Base-by-base conservation (phyloP, 1,140 invertebrate species). In the Leptoteleia sp. region DNA sequence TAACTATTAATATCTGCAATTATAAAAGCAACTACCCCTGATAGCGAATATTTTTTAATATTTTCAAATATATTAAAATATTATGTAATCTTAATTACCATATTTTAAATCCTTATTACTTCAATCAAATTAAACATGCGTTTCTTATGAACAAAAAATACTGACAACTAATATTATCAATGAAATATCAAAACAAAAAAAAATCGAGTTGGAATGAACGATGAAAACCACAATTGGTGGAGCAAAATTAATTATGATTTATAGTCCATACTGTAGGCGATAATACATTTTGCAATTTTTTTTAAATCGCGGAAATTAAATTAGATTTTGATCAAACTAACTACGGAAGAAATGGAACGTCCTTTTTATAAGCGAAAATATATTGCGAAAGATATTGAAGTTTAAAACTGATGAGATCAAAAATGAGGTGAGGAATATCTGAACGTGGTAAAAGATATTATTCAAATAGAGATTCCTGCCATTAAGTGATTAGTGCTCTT, bases 101-200 rank as follows among this genome's bases (percentile, higher is more conserved):
- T n/a, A n/a, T n/a, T n/a, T n/a, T n/a, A 38, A 15, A 38, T 38
- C 15, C 15, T 38, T 38, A 38, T 16, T 38, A 9, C 7, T 15
- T 8, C 15, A 7, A n/a, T 0, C 7, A 38, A 38, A 38, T 38
- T 16, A 38, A 16, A 7, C 16, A 6, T 38, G 16, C 7, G 7
- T 16, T 7, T 38, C 13, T 11, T 0, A 6, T 5, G 12, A 6
- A 7, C 35, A 16, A 5, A 3, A 17, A 16, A 38, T 16, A 16
- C 17, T 13, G 13, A 38, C 9, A 38, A n/a, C n/a, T n/a, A n/a
- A n/a, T n/a, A 38, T 38, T 38, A 38, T 38, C 15, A 38, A 38
- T 38, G 13, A 17, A 16, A 31, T 7, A 12, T 35, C 33, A 3
- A 35, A 35, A 35, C 12, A 13, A 38, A 38, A 16, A 35, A 35